Evolutionary conservation across 2,797 vertebrate genomes (phyloP), one percentile per base, ranked within the genome.

Genomic region (Taeniopygia guttata): DNA sequence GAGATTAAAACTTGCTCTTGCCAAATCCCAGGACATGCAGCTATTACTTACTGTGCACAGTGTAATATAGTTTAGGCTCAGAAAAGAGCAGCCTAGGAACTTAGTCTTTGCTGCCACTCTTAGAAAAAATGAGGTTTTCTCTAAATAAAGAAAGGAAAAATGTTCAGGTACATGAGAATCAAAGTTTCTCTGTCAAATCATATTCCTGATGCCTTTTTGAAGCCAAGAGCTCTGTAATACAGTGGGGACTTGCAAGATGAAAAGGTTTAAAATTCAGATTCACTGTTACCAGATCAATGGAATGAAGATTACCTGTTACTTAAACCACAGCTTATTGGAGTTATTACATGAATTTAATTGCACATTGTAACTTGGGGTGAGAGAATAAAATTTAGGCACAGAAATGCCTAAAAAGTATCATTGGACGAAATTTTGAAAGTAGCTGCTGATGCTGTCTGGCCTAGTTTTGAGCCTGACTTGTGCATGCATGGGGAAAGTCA

Each of bases 1-100:
- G 84, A 92, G 93, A 96, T 95, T 96, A 94, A 95, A 91, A 95
- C 78, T 93, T 95, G 68, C 79, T 89, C 55, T 86, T 92, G 63
- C 75, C 82, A 94, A 95, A 95, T 91, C 87, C 93, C 91, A 93
- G 83, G 83, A 79, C 80, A 69, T 63, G 32, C 34, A 92, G 82
- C 91, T 93, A 91, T 92, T 96, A 94, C 95, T 95, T 94, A 89
- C 27, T 0, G 23, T 66, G 80, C 54, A 88, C 38, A 84, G n/a
- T 60, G 62, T 43, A 93, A 81, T 81, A 86, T 73, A 72, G 36
- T 51, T 43, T n/a, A 95, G 54, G 17, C 34, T 93, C 32, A 81
- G 79, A 87, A 84, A 89, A 81, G 11, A 87, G 27, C 17, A 82
- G 26, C 32, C 74, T 83, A 66, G 59, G 23, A 95, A 92, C 73